Evolutionary conservation across 1,140 invertebrate genomes (phyloP), one percentile per base, ranked within the genome.

Genomic region (Uloborus diversus): DNA sequence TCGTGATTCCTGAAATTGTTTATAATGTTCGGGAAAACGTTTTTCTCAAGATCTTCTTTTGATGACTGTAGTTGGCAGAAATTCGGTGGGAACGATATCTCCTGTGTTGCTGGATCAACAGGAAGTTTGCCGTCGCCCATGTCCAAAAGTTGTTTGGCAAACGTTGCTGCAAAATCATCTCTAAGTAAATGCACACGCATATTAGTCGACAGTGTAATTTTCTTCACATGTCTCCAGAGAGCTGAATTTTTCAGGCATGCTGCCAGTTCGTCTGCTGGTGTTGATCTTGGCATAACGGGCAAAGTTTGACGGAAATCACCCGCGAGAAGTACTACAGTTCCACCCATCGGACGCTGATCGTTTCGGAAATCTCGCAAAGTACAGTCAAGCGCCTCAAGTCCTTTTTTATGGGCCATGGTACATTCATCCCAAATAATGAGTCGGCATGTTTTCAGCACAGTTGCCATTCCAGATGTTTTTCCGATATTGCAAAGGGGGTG

Each of bases 271-370:
- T 51, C 49, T 62, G 59, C 59, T 23, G 59, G 59, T 62, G 59
- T 62, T 62, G 59, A 62, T 23, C 59, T 13, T 62, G 59, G 59
- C 27, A 62, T 62, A 62, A 89, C 85, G 53, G 88, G 87, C 75
- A 89, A 82, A 66, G 85, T 88, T 86, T 89, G 87, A 7, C 86
- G 80, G 62, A 88, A 88, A 84, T 88, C 87, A 33, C 85, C 86
- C 53, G 84, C 65, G n/a, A 87, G 68, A 14, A 88, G 69, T 82
- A 89, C 79, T 56, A 86, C 35, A 49, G 69, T 57, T 37, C 82
- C 82, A 51, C 82, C 76, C 61, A 82, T 83, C 20, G 32, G 78
- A 13, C 37, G 4, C 4, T 66, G 30, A 37, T 66, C 37, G 33
- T 33, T 33, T 35, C 64, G 33, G 30, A 66, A 51, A 35, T 35